Evolutionary conservation across 2,888 invertebrate genomes (phyloP).

Genomic region (Rhynchonema sp.): DNA sequence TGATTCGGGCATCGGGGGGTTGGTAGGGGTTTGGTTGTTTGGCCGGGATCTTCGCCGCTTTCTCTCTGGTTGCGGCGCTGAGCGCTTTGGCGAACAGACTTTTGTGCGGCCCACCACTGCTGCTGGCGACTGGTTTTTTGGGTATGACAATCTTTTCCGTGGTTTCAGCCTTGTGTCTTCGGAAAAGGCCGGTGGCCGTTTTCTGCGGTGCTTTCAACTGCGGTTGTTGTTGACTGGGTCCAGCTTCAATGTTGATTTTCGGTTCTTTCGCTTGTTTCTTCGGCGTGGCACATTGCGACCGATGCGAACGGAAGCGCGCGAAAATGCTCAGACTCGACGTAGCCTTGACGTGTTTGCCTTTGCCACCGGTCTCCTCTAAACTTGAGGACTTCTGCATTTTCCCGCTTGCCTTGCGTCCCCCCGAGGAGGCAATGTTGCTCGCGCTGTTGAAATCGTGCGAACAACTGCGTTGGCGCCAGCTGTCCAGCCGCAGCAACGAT

Average conservation of each 20-base stretch:
- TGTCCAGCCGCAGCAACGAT: neutral
- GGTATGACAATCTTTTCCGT: neutral
- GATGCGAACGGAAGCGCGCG: neutral
- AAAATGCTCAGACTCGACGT: too few relatives aligned
- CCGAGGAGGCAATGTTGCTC: neutral
- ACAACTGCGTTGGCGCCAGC: neutral
- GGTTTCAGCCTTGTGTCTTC: neutral
- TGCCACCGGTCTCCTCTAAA: neutral
- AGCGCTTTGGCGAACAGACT: neutral
- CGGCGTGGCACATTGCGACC: neutral
- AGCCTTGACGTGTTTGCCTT: neutral
- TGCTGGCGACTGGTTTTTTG: neutral
- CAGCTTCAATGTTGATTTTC: too few relatives aligned
- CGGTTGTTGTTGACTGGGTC: too few relatives aligned
- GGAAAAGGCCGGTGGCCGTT: neutral
- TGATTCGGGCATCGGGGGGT: too few relatives aligned
- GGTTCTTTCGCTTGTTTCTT: too few relatives aligned
- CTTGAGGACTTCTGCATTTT: neutral
- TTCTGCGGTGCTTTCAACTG: neutral
- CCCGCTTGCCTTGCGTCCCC: neutral
- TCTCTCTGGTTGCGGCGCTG: neutral
- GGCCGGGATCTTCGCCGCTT: neutral
- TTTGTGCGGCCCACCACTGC: neutral
- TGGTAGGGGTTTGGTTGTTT: neutral
- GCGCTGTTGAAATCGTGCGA: neutral